phyloP scores from a whole-genome alignment of 2,113 vertebrate genomes.

The Macrotus californicus region DNA sequence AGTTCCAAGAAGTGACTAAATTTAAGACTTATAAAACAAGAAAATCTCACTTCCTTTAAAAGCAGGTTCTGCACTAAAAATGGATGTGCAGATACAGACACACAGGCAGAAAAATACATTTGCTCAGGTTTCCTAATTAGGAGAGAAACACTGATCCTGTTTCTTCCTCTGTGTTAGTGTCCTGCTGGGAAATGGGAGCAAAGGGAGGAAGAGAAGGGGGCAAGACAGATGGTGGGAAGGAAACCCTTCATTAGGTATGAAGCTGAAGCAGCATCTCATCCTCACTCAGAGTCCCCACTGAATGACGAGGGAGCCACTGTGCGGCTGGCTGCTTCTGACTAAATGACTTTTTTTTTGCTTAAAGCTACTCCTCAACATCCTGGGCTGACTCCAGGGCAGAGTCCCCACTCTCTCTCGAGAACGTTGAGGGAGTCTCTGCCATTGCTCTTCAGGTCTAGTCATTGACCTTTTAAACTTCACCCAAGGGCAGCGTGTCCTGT shows the following conservation, averaged over 20 bases:
- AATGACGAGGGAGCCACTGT: not conserved
- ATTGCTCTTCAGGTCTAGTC: not conserved
- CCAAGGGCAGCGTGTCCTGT: not conserved
- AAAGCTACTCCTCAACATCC: not conserved
- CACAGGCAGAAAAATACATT: not conserved
- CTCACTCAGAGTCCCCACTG: not conserved
- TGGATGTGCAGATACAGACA: not conserved
- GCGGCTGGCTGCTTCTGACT: not conserved
- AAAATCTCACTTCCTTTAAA: not conserved
- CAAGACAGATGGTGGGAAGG: not conserved
- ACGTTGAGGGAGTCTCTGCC: not conserved
- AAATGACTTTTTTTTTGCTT: not conserved
- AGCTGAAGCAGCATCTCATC: not conserved
- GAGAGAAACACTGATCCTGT: not conserved
- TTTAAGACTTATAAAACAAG: not conserved
- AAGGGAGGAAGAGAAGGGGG: not conserved
- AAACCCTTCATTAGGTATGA: not conserved
- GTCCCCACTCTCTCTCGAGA: not conserved
- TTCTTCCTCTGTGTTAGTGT: not conserved
- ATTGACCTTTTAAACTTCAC: not conserved
- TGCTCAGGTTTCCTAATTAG: not conserved
- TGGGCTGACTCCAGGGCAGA: not conserved
- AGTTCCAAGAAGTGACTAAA: not conserved
- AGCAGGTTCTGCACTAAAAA: not conserved
- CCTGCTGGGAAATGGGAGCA: not conserved